Percentiles rank a stretch among this genome's conserved stretches.
Conservation (phyloP, 2,888 invertebrate genomes). For the Sesia bembeciformis region DNA sequence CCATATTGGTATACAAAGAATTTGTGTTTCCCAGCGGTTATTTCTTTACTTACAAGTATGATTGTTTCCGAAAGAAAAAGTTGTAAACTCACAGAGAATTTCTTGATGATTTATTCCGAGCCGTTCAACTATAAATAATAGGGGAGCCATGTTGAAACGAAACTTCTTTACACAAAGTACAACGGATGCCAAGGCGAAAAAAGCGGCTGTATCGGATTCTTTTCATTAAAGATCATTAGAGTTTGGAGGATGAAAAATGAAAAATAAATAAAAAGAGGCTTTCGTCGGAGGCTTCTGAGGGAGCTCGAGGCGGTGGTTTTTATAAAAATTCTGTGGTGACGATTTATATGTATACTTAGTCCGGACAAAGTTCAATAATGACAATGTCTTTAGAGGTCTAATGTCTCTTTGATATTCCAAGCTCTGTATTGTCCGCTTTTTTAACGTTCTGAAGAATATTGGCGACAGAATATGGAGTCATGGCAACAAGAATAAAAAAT, state of each 20-base stretch:
- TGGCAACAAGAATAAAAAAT: too few relatives aligned
- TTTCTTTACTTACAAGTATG: not conserved
- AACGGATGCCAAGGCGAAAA: conserved; percentile 17
- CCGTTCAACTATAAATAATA: conserved; percentile 39
- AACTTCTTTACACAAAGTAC: conserved; percentile 25
- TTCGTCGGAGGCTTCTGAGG: conserved; percentile 33
- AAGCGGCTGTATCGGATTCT: conserved; percentile 47
- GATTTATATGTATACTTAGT: conserved; percentile 5
- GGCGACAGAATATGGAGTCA: too few relatives aligned
- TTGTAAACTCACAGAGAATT: not conserved
- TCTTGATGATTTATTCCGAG: conserved; percentile 20
- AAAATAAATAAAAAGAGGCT: conserved; percentile 43
- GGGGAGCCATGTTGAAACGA: conserved; percentile 34
- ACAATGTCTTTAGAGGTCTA: not conserved
- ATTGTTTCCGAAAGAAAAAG: not conserved
- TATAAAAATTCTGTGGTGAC: conserved; percentile 12
- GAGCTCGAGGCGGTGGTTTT: conserved; percentile 19
- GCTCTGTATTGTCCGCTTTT: too few relatives aligned
- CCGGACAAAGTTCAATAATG: not conserved
- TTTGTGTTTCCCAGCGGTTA: not conserved
- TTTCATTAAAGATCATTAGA: conserved; percentile 68
- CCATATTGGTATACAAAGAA: not conserved
- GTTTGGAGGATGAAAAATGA: conserved; percentile 52
- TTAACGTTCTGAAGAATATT: too few relatives aligned
- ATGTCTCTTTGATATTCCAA: too few relatives aligned